Conservation (phyloP, 2,888 invertebrate genomes). For the Uropetala carovei region DNA sequence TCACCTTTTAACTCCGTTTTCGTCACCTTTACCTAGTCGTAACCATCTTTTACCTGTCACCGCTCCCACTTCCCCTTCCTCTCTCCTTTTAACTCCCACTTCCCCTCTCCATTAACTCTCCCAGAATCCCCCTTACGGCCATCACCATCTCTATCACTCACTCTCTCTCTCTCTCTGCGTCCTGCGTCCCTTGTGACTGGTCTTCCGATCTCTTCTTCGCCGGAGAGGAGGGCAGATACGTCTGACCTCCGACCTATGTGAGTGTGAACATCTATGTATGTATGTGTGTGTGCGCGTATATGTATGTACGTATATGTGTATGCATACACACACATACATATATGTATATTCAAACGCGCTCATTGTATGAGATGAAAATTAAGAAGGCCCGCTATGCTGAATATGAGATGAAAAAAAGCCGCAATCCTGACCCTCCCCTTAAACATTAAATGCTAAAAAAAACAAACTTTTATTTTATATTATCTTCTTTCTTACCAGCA, state of each 20-base stretch:
- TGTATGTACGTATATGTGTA: background rate
- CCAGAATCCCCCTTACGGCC: background rate
- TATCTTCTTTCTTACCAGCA: no score
- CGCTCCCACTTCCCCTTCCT: background rate
- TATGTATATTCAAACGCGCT: no score
- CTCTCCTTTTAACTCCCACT: background rate
- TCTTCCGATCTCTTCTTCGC: background rate
- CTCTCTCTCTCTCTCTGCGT: background rate
- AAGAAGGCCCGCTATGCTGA: no score
- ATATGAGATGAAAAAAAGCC: no score
- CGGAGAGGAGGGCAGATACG: background rate
- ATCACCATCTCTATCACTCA: slow-evolving; percentile 19
- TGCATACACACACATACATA: no score
- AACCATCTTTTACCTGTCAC: slow-evolving; percentile 32
- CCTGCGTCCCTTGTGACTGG: background rate
- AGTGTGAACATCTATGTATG: background rate
- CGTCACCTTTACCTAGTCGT: slow-evolving; percentile 29
- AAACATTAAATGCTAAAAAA: no score
- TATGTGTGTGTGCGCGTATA: background rate
- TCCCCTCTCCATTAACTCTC: background rate
- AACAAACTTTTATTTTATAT: no score
- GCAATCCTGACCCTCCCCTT: no score
- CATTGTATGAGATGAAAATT: no score
- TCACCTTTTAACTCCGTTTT: slow-evolving; percentile 32
- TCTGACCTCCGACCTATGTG: background rate